A percentile compares a stretch with the other conserved stretches of the same genome.
These are phyloP conservation scores for Cardiocondyla obscurior DNA, from an alignment of 1,140 invertebrate genomes.

Conservation along the genomic window DNA sequence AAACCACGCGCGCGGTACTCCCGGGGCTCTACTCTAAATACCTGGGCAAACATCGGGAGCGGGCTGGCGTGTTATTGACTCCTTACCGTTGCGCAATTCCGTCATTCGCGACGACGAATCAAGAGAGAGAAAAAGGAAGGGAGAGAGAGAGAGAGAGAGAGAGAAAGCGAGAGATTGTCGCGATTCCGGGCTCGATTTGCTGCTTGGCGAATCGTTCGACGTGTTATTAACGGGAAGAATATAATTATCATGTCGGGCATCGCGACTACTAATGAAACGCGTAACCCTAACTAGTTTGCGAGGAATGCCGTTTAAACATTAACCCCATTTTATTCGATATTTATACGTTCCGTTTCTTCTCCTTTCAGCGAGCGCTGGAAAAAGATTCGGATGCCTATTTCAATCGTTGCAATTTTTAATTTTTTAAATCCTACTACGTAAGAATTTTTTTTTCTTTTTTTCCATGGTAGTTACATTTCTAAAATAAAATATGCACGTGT, in stretches of 20 bases:
- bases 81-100: conserved; percentile 53
- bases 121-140: no score
- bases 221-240: not conserved
- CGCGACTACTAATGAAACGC: conserved; percentile 7
- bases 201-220: not conserved
- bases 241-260: conserved; percentile 22
- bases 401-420: not conserved
- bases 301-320: conserved; percentile 15
- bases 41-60: conserved; percentile 75
- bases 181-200: conserved; percentile 1
- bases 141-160: no score
- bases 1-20: conserved; percentile 72
- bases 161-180: no score
- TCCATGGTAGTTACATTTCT: not conserved
- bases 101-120: not conserved
- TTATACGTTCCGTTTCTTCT: not conserved
- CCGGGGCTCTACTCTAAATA: conserved; percentile 67
- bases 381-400: not conserved
- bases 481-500: not conserved
- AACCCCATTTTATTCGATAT: conserved; percentile 4
- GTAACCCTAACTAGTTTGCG: not conserved
- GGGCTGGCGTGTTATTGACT: conserved; percentile 52
- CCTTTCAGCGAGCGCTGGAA: not conserved
- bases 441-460: not conserved
- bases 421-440: not conserved